These are phyloP conservation scores for Drosophila maculinotata DNA, from an alignment of 2,888 invertebrate species.

Conservation along the genomic window DNA sequence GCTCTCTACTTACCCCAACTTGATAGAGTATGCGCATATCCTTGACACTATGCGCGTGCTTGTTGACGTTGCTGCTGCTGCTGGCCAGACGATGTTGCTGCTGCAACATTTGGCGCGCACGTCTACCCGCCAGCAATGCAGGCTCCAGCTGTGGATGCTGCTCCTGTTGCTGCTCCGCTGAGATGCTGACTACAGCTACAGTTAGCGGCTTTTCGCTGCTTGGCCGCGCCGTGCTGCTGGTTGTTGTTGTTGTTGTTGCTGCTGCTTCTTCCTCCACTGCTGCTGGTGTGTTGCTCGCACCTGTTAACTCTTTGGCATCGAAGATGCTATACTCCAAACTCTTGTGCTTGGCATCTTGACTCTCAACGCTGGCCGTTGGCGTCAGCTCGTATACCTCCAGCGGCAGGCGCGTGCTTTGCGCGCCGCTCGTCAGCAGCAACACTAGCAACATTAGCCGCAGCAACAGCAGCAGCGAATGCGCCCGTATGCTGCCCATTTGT, in stretches of 20 bases:
- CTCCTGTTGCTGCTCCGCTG: slow-evolving; percentile 41
- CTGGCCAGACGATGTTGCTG: slow-evolving; percentile 51
- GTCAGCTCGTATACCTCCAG: slow-evolving; percentile 84
- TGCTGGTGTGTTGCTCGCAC: slow-evolving; percentile 28
- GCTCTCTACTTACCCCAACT: slow-evolving; percentile 83
- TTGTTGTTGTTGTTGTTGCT: slow-evolving; percentile 23
- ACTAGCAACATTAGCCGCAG: slow-evolving; percentile 46
- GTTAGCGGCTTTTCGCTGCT: slow-evolving; percentile 53
- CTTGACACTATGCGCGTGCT: slow-evolving; percentile 58
- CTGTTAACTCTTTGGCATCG: slow-evolving; percentile 70
- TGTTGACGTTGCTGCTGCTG: slow-evolving; percentile 52
- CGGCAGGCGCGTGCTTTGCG: slow-evolving; percentile 82
- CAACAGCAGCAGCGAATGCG: slow-evolving; percentile 49
- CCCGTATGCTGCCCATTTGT: slow-evolving; percentile 44
- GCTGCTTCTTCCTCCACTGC: slow-evolving; percentile 26
- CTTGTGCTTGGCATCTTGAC: slow-evolving; percentile 61
- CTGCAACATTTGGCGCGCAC: slow-evolving; percentile 86
- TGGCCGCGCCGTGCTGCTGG: slow-evolving; percentile 40
- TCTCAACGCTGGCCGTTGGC: slow-evolving; percentile 58
- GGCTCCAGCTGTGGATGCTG: slow-evolving; percentile 41
- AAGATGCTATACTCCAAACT: slow-evolving; percentile 78
- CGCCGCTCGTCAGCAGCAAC: slow-evolving; percentile 48
- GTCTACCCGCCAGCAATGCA: slow-evolving; percentile 71
- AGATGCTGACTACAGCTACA: slow-evolving; percentile 53
- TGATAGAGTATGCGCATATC: slow-evolving; percentile 89